phyloP scores from a whole-genome alignment of 2,888 invertebrate species.

The Caenorhabditis sulstoni region DNA sequence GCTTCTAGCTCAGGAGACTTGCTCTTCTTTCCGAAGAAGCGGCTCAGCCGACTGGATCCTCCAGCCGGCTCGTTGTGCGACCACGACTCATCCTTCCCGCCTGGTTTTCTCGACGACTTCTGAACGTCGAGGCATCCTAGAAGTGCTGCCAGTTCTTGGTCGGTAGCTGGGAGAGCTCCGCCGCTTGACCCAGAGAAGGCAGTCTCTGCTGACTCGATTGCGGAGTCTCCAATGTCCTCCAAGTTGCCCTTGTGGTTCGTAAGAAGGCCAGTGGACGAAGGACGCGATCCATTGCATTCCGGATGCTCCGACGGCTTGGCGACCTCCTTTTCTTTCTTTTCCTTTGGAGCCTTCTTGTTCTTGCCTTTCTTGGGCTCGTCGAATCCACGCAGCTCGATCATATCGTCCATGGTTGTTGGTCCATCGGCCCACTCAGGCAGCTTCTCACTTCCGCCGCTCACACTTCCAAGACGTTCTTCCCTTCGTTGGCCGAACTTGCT shows the following conservation, averaged over 20 bases:
- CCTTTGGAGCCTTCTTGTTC: constrained; percentile 46
- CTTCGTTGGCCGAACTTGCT: constrained; percentile 36
- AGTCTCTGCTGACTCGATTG: constrained; percentile 29
- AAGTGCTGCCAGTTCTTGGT: constrained; percentile 67
- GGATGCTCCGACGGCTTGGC: constrained; percentile 8
- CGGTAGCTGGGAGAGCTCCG: constrained; percentile 57
- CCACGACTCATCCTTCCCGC: constrained; percentile 17
- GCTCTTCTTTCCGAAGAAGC: constrained; percentile 66
- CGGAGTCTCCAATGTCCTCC: constrained; percentile 51
- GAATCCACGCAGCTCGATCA: constrained; percentile 79
- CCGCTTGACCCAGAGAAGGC: constrained; percentile 26
- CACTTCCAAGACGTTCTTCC: constrained; percentile 61
- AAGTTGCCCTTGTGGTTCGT: constrained; percentile 25
- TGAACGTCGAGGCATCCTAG: constrained; percentile 64
- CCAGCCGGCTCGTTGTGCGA: constrained; percentile 20
- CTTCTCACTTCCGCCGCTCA: constrained; percentile 65
- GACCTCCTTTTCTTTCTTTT: constrained; percentile 48
- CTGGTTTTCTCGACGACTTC: constrained; percentile 22
- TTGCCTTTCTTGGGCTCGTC: constrained; percentile 73
- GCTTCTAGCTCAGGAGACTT: constrained; percentile 39
- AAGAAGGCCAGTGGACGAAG: constrained; percentile 36
- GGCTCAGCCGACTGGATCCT: constrained; percentile 67
- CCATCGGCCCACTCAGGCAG: constrained; percentile 80
- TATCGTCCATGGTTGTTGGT: constrained; percentile 78
- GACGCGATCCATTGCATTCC: constrained; percentile 34